Evolutionary conservation across 2,888 invertebrate genomes (phyloP), one percentile per base, ranked within the genome.

Genomic region (Pasiphila rectangulata): DNA sequence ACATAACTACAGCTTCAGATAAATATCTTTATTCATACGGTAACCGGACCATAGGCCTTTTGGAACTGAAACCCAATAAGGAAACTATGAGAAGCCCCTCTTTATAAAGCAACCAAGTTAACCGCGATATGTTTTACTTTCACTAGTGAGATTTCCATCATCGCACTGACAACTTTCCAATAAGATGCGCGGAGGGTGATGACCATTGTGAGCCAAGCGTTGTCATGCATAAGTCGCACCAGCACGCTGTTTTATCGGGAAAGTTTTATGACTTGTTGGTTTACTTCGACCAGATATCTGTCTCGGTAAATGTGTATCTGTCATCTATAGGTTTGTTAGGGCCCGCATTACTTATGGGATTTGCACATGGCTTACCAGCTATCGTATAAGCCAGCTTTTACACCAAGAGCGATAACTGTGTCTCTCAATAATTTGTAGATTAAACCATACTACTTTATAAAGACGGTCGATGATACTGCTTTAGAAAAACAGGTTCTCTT

Each of bases 121-220:
- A 61, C 63, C 45, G 59, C 54, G 61, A 66, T 62, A 61, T 56
- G 58, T 62, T 46, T 61, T 51, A 57, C 59, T 59, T 59, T 59
- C 59, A 55, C 59, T 54, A 49, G 38, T 42, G 64, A 77, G 72
- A 79, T 80, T 82, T 81, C 76, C 83, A 84, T 81, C 75, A 77
- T 72, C 74, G 69, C 67, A 62, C 71, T 70, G 70, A 67, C 73
- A 67, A 81, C 85, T 85, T 86, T 84, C 87, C 83, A 86, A 83
- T 79, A 77, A 71, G 68, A 78, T 75, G 74, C 72, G 72, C 68
- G 57, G 59, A 56, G 48, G 43, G 59, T 61, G 75, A 63, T 66
- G 68, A 64, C 64, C 69, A 72, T 72, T 74, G 69, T 69, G 63
- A 47, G 57, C 57, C 60, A 64, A 71, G 73, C 71, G 64, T 61